phyloP scores from a whole-genome alignment of 2,888 invertebrate species.

The Heliothis peltigera region DNA sequence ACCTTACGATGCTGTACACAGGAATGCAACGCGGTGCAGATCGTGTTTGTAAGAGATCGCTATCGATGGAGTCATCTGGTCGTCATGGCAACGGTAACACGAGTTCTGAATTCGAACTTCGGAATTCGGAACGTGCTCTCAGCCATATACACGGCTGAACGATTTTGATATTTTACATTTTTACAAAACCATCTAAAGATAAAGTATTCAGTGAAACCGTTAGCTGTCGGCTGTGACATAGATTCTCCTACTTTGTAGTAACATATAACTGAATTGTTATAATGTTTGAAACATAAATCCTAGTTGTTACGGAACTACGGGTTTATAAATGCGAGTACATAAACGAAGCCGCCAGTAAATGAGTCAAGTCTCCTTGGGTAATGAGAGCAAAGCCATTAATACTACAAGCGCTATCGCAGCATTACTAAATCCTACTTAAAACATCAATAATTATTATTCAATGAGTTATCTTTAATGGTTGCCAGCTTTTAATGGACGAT shows the following conservation, averaged over 20 bases:
- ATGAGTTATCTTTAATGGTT: constrained; percentile 5
- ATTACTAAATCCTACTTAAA: constrained; percentile 11
- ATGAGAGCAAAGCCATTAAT: constrained; percentile 15
- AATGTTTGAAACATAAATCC: background rate
- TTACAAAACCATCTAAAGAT: background rate
- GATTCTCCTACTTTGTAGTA: background rate
- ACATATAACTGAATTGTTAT: no score
- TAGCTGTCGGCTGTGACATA: background rate
- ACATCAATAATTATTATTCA: constrained; percentile 17
- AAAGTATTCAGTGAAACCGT: no score
- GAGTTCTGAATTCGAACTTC: constrained; percentile 72
- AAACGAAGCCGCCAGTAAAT: background rate
- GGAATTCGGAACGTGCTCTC: constrained; percentile 70
- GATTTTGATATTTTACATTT: constrained; percentile 55
- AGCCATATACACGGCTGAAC: constrained; percentile 21
- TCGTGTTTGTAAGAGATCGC: constrained; percentile 30
- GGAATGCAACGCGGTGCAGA: constrained; percentile 5
- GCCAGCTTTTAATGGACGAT: constrained; percentile 18
- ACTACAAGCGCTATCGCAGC: constrained; percentile 8
- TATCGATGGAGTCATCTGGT: constrained; percentile 66
- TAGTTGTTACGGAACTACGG: no score
- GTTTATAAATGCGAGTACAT: no score
- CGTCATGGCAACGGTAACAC: constrained; percentile 70
- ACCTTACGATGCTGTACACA: background rate
- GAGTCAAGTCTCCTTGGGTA: constrained; percentile 2